Percentiles rank a stretch among this genome's conserved stretches.
These are phyloP conservation scores for Parasteatoda lunata DNA, from an alignment of 2,888 invertebrate species.

Conservation along the genomic window DNA sequence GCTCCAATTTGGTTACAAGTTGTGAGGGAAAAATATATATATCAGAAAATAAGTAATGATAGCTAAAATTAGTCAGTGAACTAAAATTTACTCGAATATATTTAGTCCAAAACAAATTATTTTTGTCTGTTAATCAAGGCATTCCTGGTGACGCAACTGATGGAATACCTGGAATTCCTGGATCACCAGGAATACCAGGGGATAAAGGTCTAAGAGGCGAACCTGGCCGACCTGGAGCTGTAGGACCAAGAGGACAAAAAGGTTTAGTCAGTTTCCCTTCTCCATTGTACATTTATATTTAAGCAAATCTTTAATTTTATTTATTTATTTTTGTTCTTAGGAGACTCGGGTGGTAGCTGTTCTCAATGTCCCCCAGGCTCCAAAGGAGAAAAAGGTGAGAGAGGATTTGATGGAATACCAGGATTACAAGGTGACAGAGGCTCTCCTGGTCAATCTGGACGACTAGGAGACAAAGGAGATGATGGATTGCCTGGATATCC, in stretches of 20 bases:
- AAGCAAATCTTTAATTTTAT: not conserved
- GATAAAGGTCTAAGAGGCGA: constrained; percentile 76
- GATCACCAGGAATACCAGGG: constrained; percentile 77
- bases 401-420: constrained; percentile 68
- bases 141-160: constrained; percentile 68
- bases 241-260: constrained; percentile 75
- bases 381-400: constrained; percentile 75
- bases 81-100: no score
- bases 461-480: constrained; percentile 66
- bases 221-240: constrained; percentile 75
- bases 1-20: no score
- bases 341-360: constrained; percentile 70
- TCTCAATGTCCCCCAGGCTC: constrained; percentile 74
- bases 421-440: constrained; percentile 73
- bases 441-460: constrained; percentile 72
- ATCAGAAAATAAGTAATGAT: no score
- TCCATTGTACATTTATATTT: not conserved
- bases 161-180: constrained; percentile 79
- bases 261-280: constrained; percentile 73
- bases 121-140: constrained; percentile 19
- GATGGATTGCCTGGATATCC: constrained; percentile 81
- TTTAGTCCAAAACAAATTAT: not conserved
- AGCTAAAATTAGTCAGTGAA: no score
- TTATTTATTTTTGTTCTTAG: constrained; percentile 2
- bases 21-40: no score